A percentile compares a stretch with the other conserved stretches of the same genome.
Conservation (phyloP, 2,797 vertebrate species). For the Microctenopoma lineatum region DNA sequence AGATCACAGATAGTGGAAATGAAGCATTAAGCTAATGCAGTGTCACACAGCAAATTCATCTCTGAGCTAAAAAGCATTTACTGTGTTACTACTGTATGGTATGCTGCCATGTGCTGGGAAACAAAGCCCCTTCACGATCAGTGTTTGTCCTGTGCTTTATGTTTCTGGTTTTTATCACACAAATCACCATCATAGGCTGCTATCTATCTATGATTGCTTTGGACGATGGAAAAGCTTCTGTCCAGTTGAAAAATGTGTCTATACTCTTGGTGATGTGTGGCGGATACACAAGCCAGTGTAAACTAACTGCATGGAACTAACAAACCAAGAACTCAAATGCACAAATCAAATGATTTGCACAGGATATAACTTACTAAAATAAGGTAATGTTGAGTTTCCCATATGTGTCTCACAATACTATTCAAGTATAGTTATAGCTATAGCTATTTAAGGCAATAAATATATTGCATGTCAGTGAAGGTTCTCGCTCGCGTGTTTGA, state of each 20-base stretch:
- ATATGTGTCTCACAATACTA: too few relatives aligned
- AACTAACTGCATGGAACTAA: not conserved
- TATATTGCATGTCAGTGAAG: too few relatives aligned
- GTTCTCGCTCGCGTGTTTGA: too few relatives aligned
- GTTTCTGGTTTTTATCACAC: not conserved
- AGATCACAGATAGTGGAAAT: conserved; percentile 52
- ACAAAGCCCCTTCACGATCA: not conserved
- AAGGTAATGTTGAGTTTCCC: too few relatives aligned
- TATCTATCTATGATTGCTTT: conserved; percentile 7
- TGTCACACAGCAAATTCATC: conserved; percentile 19
- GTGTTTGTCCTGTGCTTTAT: not conserved
- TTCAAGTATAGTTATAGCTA: too few relatives aligned
- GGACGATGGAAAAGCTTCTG: conserved; percentile 48
- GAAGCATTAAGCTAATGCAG: conserved; percentile 35
- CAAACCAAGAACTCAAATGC: conserved; percentile 1
- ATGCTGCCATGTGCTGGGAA: not conserved
- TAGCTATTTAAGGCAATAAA: too few relatives aligned
- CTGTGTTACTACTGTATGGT: not conserved
- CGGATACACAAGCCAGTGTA: conserved; percentile 4
- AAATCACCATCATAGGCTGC: not conserved
- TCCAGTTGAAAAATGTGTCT: conserved; percentile 44
- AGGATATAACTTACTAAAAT: not conserved
- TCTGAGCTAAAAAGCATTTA: not conserved
- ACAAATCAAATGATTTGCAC: not conserved
- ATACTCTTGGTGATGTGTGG: conserved; percentile 7